Base-by-base conservation (phyloP, 1,140 invertebrate species). In the Orchestia grillus region DNA sequence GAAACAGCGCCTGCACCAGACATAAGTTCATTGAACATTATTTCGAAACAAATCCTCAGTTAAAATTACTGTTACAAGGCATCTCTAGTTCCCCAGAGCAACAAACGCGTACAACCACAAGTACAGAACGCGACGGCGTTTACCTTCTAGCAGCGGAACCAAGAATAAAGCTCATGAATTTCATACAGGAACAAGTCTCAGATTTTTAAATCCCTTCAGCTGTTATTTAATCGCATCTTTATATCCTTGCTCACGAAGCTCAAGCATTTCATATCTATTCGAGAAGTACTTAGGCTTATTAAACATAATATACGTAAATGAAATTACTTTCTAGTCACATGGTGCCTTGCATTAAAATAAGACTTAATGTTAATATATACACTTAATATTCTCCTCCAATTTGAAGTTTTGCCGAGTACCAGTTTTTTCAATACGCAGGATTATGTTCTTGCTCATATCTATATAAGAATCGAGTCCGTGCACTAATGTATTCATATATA, bases 401-500 rank as follows among this genome's bases (percentile, higher is more conserved):
- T 77, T 77, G 62, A 77, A 77, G 62, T 77, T 77, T 77, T 77
- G 62, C 28, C 62, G 62, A 77, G 15, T 19, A 1, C 62, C 62
- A 77, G 62, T 77, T 77, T 77, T 77, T 77, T 77, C 62, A 77
- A 77, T 77, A 77, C 62, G 28, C 28, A 77, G 62, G 62, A 77
- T 94, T 45, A 94, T 94, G 92, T 94, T 94, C 88, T 90, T 94
- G 44, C 44, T 45, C 44, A 45, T 94, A 94, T 94, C 92, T 94
- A 94, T 94, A 94, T 94, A 45, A 94, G 92, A 44, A 94, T 94
- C 92, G 40, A 15, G 41, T 47, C 44, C 44, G 16, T 45, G 44
- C 92, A 94, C 43, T 94, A 94, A 94, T 94, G 43, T 94, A 94
- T 94, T 94, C 92, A 94, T 94, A 94, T 47, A 94, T 47, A 94